These are phyloP conservation scores for Nomada fabriciana DNA, from an alignment of 2,888 invertebrate species.

Conservation along the genomic window DNA sequence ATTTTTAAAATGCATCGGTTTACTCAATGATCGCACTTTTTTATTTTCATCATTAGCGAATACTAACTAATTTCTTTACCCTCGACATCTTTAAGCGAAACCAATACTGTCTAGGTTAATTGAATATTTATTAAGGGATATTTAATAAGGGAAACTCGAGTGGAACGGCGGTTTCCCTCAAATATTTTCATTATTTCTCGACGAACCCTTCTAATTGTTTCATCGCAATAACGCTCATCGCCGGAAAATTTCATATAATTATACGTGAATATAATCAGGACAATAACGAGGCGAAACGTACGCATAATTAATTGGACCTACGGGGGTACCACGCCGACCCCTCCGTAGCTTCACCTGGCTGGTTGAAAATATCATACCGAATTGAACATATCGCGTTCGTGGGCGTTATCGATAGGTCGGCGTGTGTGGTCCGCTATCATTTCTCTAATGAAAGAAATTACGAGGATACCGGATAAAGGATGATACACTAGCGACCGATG, in stretches of 20 bases:
- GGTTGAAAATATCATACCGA: slow-evolving; percentile 15
- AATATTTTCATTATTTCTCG: slow-evolving; percentile 9
- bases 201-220: slow-evolving; percentile 15
- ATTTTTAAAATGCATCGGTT: too few relatives aligned
- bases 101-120: neutral
- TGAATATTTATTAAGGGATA: neutral
- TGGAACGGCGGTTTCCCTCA: neutral
- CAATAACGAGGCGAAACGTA: slow-evolving; percentile 7
- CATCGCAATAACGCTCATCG: neutral
- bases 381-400: neutral
- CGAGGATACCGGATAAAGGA: neutral
- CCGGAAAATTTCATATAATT: slow-evolving; percentile 16
- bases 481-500: neutral
- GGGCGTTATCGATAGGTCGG: neutral
- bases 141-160: neutral
- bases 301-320: slow-evolving; percentile 37
- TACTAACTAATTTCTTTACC: neutral
- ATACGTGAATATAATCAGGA: slow-evolving; percentile 1
- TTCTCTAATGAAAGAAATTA: neutral
- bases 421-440: neutral
- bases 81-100: neutral
- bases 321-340: too few relatives aligned
- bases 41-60: too few relatives aligned
- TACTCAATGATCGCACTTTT: neutral
- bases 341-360: neutral